These are phyloP conservation scores for Tipula vernalis DNA, from an alignment of 2,888 invertebrate genomes.

Conservation along the genomic window DNA sequence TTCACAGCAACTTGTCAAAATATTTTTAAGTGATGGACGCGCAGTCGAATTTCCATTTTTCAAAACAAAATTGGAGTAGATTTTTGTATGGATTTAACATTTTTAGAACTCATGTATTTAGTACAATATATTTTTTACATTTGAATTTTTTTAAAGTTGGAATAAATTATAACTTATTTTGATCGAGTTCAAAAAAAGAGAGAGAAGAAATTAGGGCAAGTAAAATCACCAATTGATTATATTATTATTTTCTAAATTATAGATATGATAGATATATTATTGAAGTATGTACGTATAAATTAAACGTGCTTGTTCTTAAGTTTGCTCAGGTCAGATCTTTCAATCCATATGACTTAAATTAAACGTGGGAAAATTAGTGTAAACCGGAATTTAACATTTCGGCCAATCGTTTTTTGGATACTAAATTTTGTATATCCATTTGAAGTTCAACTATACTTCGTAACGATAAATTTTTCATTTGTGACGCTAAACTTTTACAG, in stretches of 20 bases:
- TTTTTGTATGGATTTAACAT: background rate
- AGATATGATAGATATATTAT: background rate
- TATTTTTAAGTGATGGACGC: background rate
- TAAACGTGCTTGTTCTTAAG: too few species aligned
- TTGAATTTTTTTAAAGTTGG: background rate
- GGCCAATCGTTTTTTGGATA: background rate
- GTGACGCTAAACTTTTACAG: background rate
- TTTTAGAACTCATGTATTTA: background rate
- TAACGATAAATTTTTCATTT: background rate
- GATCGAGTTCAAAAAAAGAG: background rate
- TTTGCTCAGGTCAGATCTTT: too few species aligned
- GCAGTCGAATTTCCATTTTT: background rate
- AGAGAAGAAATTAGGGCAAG: background rate
- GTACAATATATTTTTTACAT: background rate
- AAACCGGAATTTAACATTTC: background rate
- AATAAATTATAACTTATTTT: background rate
- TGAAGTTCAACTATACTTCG: background rate
- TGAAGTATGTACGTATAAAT: too few species aligned
- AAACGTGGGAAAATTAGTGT: background rate
- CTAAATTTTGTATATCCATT: background rate
- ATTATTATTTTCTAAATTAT: background rate
- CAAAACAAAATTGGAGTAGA: background rate
- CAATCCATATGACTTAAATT: too few species aligned
- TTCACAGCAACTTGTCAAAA: background rate
- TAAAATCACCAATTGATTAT: background rate